Base-by-base conservation (phyloP, 2,797 vertebrate species). In the Nyctibius grandis region DNA sequence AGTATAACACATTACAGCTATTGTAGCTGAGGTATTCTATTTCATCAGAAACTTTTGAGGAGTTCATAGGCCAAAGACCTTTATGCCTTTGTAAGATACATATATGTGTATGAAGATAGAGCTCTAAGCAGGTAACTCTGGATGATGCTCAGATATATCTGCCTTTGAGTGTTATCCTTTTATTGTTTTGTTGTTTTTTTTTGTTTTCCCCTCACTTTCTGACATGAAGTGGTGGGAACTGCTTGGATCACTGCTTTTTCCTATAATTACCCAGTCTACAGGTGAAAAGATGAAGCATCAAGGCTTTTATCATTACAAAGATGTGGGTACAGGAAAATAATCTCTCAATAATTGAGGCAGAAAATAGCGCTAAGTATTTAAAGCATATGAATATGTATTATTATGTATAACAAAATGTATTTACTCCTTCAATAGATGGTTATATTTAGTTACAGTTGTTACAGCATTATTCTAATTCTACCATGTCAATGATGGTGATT, bases 391-490 rank as follows among this genome's bases (percentile, higher is more conserved):
- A 87, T 92, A 91, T 74, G 45, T 63, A 81, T 85, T 93, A 74
- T 85, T 85, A 40, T 51, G 34, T 59, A 29, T 38, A 85, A 82
- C n/a, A 91, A 95, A 95, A 80, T 64, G 22, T 67, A 72, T 91
- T 94, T 88, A 76, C n/a, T 48, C 34, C 44, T 88, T 68, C 61
- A 68, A 38, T 54, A 84, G 50, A 36, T 34, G 9, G 38, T 38
- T 95, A 83, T 88, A 85, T 89, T 92, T 93, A 91, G 89, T 53
- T 90, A 38, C 54, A 75, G 75, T 81, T 87, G 28, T 85, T 87
- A 73, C 8, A 50, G 19, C 31, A 34, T 83, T 89, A 81, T 78
- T 92, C n/a, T 51, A 83, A 40, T 89, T 64, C 72, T 54, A 40
- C 53, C 25, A 26, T 72, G 16, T n/a, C 48, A 38, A 53, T 87